These are phyloP conservation scores for Melanargia galathea DNA, from an alignment of 2,888 invertebrate species.

Conservation along the genomic window DNA sequence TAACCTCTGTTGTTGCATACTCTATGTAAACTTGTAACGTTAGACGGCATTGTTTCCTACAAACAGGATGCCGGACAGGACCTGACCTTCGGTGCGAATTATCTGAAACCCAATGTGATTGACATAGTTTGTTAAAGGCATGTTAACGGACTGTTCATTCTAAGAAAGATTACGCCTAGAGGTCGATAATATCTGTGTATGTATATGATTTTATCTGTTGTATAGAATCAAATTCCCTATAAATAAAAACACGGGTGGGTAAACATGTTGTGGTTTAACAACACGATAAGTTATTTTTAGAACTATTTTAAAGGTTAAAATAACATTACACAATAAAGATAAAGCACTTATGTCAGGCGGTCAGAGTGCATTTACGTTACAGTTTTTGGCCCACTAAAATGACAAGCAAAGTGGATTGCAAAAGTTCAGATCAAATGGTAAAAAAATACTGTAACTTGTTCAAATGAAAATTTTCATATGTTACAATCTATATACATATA, in stretches of 20 bases:
- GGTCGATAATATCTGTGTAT: not conserved
- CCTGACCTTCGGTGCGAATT: constrained; percentile 25
- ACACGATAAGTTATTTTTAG: not conserved
- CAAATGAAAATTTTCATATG: too few species aligned
- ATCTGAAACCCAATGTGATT: constrained; percentile 23
- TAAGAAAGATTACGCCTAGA: constrained; percentile 9
- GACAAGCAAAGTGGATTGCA: too few species aligned
- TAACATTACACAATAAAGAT: too few species aligned
- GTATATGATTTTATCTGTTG: not conserved
- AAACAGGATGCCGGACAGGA: constrained; percentile 30
- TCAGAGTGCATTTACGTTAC: too few species aligned
- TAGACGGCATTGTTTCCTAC: constrained; percentile 15
- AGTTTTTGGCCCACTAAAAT: too few species aligned
- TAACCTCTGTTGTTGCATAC: not conserved
- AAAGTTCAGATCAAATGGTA: too few species aligned
- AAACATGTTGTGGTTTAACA: not conserved
- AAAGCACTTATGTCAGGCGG: too few species aligned
- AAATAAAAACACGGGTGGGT: not conserved
- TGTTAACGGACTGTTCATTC: constrained; percentile 21
- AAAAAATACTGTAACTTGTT: too few species aligned
- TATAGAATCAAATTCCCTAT: not conserved
- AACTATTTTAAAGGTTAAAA: not conserved
- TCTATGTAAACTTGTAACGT: constrained; percentile 2
- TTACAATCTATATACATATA: too few species aligned
- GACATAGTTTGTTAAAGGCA: constrained; percentile 21